Evolutionary conservation across 2,888 invertebrate genomes (phyloP), one percentile per base, ranked within the genome.

Genomic region (Athalia rosae): DNA sequence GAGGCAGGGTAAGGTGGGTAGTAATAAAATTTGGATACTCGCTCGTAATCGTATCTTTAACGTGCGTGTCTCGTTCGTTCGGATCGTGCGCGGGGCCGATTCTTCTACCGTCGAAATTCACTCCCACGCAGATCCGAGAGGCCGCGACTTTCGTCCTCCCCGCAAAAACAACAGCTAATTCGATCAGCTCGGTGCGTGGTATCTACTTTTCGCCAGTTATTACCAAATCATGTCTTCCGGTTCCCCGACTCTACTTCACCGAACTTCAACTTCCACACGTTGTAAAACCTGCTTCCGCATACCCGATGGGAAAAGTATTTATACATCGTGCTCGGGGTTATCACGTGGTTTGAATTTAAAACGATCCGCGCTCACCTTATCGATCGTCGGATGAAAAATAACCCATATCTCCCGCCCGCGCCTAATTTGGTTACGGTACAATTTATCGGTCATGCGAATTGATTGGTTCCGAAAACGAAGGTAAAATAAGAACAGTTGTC

Each of bases 1-100:
- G 53, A 13, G 50, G 50, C 15, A 13, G 43, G 28, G 11, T 71
- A 56, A 43, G 13, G 43, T 15, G 53, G 28, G 8, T 58, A 15
- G 71, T 50, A 48, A 56, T 48, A 48, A 50, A 74, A 74, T 61
- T 62, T 74, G n/a, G 28, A 62, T 61, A 61, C 61, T 61, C 61
- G 43, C n/a, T 13, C n/a, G 56, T 71, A 71, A 71, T 43, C 71
- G 58, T 71, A 8, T n/a, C 43, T 15, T 45, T 71, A 53, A 50
- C 50, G 67, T 67, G 50, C 28, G 28, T 1, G 28, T 28, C 28
- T 28, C 28, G 28, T 28, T 28, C 2, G 28, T 28, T 28, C 28
- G 28, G 28, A 28, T 28, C 28, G 28, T 28, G 28, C 28, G 28
- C 28, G 28, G 28, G 28, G 28, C 28, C 28, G 28, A 28, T 28